Base-by-base conservation (phyloP, 2,113 vertebrate species). In the Corythornis madagascariensis region DNA sequence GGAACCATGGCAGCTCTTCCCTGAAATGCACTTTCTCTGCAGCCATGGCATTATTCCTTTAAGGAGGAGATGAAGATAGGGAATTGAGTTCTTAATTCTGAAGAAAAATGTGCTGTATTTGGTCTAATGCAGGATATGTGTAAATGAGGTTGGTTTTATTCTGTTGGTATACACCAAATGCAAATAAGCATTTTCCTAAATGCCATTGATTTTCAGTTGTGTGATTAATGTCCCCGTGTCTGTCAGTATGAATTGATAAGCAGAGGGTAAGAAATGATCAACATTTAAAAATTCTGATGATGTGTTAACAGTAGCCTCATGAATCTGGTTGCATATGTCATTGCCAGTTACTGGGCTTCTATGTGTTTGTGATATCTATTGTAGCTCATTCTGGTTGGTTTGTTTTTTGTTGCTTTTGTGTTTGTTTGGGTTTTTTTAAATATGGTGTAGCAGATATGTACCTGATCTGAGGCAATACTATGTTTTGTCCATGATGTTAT, bases 81-180 rank as follows among this genome's bases (percentile, higher is more conserved):
- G 11, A 21, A 10, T 1, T 19, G 21, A 64, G 24, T 17, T 81
- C 59, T 76, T 59, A 26, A 28, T 73, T 50, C 56, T 65, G 1
- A 74, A 52, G 56, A 40, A 72, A 31, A 71, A n/a, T 11, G 16
- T 33, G 9, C 29, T 61, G 42, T 50, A 8, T 52, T 80, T 45
- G 8, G 59, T 63, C 29, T 74, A 47, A 35, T 26, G 63, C 1
- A 2, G 61, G 47, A n/a, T 24, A 25, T 82, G 12, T 60, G 43
- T 81, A 70, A 85, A 86, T 55, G 13, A 57, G 52, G n/a, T 57
- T 82, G 76, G 26, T 65, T 74, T 86, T 61, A 42, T 88, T 88
- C 76, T 63, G 33, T 40, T 66, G 12, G 22, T 70, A 24, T 28
- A 45, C 21, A 18, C 50, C 17, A 52, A 83, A 74, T 74, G 71